These are phyloP conservation scores for Cassiopea xamachana DNA, from an alignment of 30 jellyfish, hydroid and myxozoan species.

Conservation along the genomic window DNA sequence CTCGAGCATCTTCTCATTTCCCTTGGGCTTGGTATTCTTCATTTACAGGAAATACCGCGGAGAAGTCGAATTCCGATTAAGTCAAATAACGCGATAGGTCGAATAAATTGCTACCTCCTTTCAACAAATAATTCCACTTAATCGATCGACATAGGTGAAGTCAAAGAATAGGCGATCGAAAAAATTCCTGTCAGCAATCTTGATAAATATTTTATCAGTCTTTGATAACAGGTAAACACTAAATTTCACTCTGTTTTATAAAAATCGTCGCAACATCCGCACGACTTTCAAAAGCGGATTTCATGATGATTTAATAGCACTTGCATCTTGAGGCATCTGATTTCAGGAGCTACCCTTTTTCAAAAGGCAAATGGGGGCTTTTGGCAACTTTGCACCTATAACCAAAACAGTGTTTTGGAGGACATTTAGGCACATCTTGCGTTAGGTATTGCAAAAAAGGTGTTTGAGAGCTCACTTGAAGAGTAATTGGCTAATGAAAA, in stretches of 20 bases:
- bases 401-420: no score
- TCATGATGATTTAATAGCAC: no score
- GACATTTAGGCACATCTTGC: no score
- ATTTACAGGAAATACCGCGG: constrained; percentile 13
- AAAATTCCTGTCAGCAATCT: not conserved
- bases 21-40: constrained; percentile 13
- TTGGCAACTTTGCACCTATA: no score
- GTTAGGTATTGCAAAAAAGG: no score
- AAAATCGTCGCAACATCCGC: not conserved
- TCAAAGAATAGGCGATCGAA: not conserved
- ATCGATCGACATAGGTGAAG: not conserved
- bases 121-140: constrained; percentile 5
- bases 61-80: constrained; percentile 6
- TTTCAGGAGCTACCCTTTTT: not conserved
- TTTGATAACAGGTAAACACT: not conserved
- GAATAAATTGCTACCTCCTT: constrained; percentile 6
- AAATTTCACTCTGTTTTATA: not conserved
- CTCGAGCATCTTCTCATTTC: constrained; percentile 2
- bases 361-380: not conserved
- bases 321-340: not conserved
- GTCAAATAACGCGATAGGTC: not conserved
- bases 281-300: not conserved
- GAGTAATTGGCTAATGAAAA: no score
- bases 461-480: no score
- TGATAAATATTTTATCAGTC: not conserved